A percentile compares a stretch with the other conserved stretches of the same genome.
phyloP scores from a whole-genome alignment of 2,113 vertebrate genomes.

The Percopsis transmontana region DNA sequence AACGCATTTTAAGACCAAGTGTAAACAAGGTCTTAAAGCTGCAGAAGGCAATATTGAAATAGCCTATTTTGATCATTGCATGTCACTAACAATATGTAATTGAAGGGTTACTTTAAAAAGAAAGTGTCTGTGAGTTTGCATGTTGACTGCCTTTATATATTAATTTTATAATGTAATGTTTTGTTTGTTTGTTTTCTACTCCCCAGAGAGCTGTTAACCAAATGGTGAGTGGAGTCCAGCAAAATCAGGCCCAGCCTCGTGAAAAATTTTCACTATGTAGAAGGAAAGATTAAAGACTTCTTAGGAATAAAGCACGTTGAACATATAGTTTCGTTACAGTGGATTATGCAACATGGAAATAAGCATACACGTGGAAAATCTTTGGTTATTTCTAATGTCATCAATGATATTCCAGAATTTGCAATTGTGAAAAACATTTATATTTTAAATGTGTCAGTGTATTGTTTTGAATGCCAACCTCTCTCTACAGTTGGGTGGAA shows the following conservation, averaged over 20 bases:
- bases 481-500: conserved; percentile 21
- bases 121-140: neutral
- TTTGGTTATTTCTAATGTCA: conserved; percentile 24
- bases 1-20: too few species aligned
- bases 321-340: neutral
- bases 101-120: neutral
- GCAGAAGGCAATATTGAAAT: conserved; percentile 7
- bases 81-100: conserved; percentile 2
- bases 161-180: conserved; percentile 2
- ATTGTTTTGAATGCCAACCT: conserved; percentile 30
- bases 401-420: conserved; percentile 20
- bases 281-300: neutral
- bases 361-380: conserved; percentile 16
- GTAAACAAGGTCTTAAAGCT: too few species aligned
- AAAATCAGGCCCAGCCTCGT: conserved; percentile 30
- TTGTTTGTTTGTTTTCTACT: conserved; percentile 4
- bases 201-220: conserved; percentile 40
- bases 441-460: conserved; percentile 12
- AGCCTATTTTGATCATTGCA: conserved; percentile 4
- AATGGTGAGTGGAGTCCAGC: conserved; percentile 36
- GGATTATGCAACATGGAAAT: conserved; percentile 28
- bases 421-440: conserved; percentile 16
- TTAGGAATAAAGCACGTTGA: neutral
- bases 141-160: neutral
- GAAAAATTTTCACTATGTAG: conserved; percentile 8